Base-by-base conservation (phyloP, 2,888 invertebrate species). In the Oscheius sp. region DNA sequence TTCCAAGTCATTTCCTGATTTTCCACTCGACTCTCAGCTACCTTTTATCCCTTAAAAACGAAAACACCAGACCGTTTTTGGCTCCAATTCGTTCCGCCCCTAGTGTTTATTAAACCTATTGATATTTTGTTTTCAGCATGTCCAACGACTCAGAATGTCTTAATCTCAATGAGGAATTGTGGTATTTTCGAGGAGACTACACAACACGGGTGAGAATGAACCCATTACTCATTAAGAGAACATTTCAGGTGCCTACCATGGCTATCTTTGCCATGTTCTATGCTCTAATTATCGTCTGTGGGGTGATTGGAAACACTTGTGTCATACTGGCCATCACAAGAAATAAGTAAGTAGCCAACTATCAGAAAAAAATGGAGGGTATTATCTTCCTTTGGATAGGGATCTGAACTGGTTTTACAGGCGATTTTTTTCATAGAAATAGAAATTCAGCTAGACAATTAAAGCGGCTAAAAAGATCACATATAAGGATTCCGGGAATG, bases 301-400 rank as follows among this genome's bases (percentile, higher is more conserved):
- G 84, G n/a, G 68, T 82, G 30, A 72, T 80, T 36, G 84, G 84
- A 64, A 84, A 84, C 70, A 64, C 74, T 28, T 84, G 84, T 67
- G 84, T 84, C 17, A 73, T 84, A 20, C 71, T 84, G 28, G 80
- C 84, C 30, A 84, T 84, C 30, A 73, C 80, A 12, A 72, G 84
- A 45, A 83, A 81, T 49, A 82, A 79, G 81, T 83, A 44, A 72
- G 71, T 59, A 12, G 30, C 17, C 36, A 36, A 36, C 36, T 36
- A 36, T 8, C 28, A 28, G n/a, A n/a, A n/a, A n/a, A n/a, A n/a
- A n/a, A n/a, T n/a, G n/a, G n/a, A n/a, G n/a, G n/a, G n/a, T n/a
- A n/a, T n/a, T n/a, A n/a, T n/a, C n/a, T n/a, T n/a, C n/a, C n/a
- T n/a, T n/a, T n/a, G n/a, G n/a, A n/a, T n/a, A n/a, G 41, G 41